Evolutionary conservation across 2,113 vertebrate genomes (phyloP), one percentile per base, ranked within the genome.

Genomic region (Mesembrinibis cayennensis): DNA sequence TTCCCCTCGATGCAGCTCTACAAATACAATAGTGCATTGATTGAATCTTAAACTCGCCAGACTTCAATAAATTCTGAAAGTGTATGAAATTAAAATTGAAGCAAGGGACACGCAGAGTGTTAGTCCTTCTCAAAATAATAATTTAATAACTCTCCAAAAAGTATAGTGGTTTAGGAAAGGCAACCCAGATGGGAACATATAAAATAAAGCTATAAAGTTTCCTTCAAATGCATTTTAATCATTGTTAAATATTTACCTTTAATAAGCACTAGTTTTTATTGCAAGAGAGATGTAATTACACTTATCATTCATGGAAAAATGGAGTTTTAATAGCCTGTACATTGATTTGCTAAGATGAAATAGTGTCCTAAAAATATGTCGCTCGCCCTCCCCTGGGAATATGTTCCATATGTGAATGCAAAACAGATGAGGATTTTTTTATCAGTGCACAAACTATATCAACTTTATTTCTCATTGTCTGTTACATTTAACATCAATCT

Each of bases 181-280:
- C 97, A 98, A 94, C 96, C 97, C 98, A 98, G 98, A 98, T 98
- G 98, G 98, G 95, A 96, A 90, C 97, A 80, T 98, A 98, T 98
- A 98, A 98, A 98, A 98, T 96, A 97, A 93, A 97, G 97, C 98
- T 97, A 97, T 98, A 98, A 98, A 98, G 97, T 96, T 95, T 90
- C 97, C 95, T 98, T 98, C 97, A 97, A 98, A 97, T 98, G 96
- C 96, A 97, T 98, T 98, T 98, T 97, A 98, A 98, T 98, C 96
- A 97, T 98, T 98, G 98, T 97, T 97, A 98, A 98, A 98, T 98
- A 98, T 98, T 98, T 98, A 98, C 97, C 97, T 98, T 98, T 98
- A 98, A 98, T 98, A 98, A 98, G 97, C 94, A 96, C 97, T 93
- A 70, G 88, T 87, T 97, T 98, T 98, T 98, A 98, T 97, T 96